These are phyloP conservation scores for Halocaridina rubra DNA, from an alignment of 2,888 invertebrate genomes.

Conservation along the genomic window DNA sequence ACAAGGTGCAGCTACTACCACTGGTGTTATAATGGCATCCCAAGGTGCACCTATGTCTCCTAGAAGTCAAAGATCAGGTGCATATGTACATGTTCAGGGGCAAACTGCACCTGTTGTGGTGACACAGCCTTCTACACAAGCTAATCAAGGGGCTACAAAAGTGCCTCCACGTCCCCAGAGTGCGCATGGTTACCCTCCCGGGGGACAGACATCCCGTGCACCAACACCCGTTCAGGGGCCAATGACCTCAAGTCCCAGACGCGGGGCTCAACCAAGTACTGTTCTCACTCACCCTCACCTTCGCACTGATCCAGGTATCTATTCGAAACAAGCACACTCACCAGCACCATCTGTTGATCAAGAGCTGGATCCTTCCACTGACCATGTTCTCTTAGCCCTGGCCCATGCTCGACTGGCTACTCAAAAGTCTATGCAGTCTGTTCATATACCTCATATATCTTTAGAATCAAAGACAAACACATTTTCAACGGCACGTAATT, in stretches of 20 bases:
- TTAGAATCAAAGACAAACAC: not conserved
- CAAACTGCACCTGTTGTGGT: slow-evolving; percentile 12
- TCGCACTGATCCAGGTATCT: slow-evolving; percentile 59
- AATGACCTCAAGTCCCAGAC: slow-evolving; percentile 53
- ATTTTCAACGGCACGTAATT: not conserved
- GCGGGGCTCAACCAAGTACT: slow-evolving; percentile 53
- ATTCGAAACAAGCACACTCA: slow-evolving; percentile 42
- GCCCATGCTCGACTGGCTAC: slow-evolving; percentile 61
- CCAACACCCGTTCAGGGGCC: slow-evolving; percentile 62
- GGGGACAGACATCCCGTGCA: slow-evolving; percentile 56
- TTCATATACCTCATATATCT: too few species aligned
- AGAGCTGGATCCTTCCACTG: slow-evolving; percentile 56
- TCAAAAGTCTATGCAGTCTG: slow-evolving; percentile 26
- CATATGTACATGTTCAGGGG: slow-evolving; percentile 62
- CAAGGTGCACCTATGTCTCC: slow-evolving; percentile 62
- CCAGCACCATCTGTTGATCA: slow-evolving; percentile 28
- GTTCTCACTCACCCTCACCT: slow-evolving; percentile 56
- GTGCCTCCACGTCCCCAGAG: slow-evolving; percentile 29
- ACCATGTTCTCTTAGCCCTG: slow-evolving; percentile 60
- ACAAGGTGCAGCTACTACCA: slow-evolving; percentile 33
- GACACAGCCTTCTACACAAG: slow-evolving; percentile 15
- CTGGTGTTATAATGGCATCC: slow-evolving; percentile 59
- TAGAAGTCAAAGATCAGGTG: slow-evolving; percentile 60
- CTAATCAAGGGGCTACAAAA: slow-evolving; percentile 34
- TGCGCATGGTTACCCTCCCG: slow-evolving; percentile 40